A percentile compares a stretch with the other conserved stretches of the same genome.
Evolutionary conservation across 2,888 invertebrate genomes (phyloP).

Genomic region (Caradrina clavipalpis): DNA sequence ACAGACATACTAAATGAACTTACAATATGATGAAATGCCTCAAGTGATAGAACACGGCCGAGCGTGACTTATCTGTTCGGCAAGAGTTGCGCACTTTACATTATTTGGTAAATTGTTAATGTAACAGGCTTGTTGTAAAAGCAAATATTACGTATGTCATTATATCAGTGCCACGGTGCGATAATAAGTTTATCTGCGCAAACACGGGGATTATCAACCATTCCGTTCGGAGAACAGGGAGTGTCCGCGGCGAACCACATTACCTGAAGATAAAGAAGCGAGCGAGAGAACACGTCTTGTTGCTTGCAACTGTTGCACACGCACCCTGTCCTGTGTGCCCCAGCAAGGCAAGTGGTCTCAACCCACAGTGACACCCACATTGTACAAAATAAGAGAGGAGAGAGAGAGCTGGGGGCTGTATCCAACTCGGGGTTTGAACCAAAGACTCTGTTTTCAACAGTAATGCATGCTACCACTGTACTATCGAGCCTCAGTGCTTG

Average conservation of each 20-base stretch:
- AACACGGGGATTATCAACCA: constrained; percentile 54
- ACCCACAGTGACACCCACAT: too few relatives aligned
- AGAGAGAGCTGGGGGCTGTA: too few relatives aligned
- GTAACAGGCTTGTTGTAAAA: constrained; percentile 51
- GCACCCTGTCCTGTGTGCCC: not conserved
- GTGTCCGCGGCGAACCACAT: constrained; percentile 42
- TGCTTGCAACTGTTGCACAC: not conserved
- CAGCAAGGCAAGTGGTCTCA: too few relatives aligned
- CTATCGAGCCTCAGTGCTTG: too few relatives aligned
- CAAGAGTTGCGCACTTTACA: constrained; percentile 12
- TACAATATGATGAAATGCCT: too few relatives aligned
- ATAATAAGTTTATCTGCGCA: constrained; percentile 50
- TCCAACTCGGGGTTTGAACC: too few relatives aligned
- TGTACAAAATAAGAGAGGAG: too few relatives aligned
- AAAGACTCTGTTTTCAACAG: too few relatives aligned
- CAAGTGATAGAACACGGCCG: not conserved
- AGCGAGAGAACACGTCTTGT: constrained; percentile 22
- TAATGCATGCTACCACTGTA: too few relatives aligned
- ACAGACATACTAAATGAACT: too few relatives aligned
- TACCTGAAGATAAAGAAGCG: constrained; percentile 40
- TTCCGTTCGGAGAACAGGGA: constrained; percentile 42
- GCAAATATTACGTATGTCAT: constrained; percentile 40
- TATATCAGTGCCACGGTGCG: constrained; percentile 43
- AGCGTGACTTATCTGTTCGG: constrained; percentile 24
- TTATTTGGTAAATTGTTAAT: constrained; percentile 46